phyloP scores from a whole-genome alignment of 2,888 invertebrate genomes.

The Rhimphoctona megacephalus region DNA sequence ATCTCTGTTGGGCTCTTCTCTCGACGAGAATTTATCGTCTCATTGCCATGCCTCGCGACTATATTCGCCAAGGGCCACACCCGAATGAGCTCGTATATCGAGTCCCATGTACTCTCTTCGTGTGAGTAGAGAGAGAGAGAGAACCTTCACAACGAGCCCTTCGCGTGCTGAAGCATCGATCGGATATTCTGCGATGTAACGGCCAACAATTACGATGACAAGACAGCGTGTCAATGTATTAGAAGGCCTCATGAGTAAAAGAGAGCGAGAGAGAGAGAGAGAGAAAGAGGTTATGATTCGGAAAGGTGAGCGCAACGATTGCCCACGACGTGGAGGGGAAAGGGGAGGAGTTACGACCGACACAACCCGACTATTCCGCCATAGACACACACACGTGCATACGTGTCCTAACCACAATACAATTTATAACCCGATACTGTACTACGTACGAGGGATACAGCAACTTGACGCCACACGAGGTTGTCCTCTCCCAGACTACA shows the following conservation, averaged over 20 bases:
- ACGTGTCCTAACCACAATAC: constrained; percentile 35
- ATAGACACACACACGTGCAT: not conserved
- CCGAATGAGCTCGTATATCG: constrained; percentile 56
- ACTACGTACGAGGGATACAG: constrained; percentile 46
- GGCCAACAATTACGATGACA: constrained; percentile 54
- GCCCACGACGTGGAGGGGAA: constrained; percentile 24
- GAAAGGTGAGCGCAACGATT: constrained; percentile 40
- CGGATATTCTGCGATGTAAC: constrained; percentile 61
- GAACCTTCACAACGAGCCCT: constrained; percentile 53
- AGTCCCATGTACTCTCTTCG: constrained; percentile 31
- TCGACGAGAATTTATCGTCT: constrained; percentile 34
- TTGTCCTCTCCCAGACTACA: constrained; percentile 47
- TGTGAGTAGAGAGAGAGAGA: constrained; percentile 28
- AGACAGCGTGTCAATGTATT: constrained; percentile 49
- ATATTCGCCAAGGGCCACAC: constrained; percentile 55
- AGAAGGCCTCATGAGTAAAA: constrained; percentile 30
- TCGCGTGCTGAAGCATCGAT: constrained; percentile 60
- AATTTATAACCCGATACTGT: constrained; percentile 45
- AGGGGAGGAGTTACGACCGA: constrained; percentile 28
- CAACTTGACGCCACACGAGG: constrained; percentile 48
- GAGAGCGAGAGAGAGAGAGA: constrained; percentile 1
- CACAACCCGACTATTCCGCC: constrained; percentile 19
- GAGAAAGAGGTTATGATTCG: constrained; percentile 44
- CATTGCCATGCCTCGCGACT: constrained; percentile 13
- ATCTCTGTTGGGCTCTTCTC: constrained; percentile 39